phyloP scores from a whole-genome alignment of 2,797 vertebrate species.

The Myotis findleyi region DNA sequence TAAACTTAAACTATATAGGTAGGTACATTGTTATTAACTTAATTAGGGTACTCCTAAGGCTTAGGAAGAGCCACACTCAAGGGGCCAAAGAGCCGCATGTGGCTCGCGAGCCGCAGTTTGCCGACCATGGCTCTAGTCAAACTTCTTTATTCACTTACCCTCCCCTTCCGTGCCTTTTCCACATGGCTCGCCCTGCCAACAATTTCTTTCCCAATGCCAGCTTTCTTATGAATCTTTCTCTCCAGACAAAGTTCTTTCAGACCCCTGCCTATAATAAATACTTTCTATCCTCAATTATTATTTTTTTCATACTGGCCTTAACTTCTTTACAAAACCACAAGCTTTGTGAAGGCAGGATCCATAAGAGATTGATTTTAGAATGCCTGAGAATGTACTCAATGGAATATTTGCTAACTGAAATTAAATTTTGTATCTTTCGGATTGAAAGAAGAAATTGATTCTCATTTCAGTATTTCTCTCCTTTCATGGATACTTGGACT shows the following conservation, averaged over 20 bases:
- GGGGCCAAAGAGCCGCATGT: too few species aligned
- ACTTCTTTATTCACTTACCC: neutral
- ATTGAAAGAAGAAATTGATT: neutral
- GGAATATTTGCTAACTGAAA: neutral
- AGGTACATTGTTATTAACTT: too few species aligned
- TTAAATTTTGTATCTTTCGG: neutral
- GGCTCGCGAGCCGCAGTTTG: too few species aligned
- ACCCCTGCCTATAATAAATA: neutral
- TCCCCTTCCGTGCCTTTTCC: neutral
- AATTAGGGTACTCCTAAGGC: too few species aligned
- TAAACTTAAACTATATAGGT: too few species aligned
- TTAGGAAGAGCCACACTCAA: too few species aligned
- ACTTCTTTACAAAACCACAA: neutral
- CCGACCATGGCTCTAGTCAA: neutral
- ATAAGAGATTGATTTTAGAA: neutral
- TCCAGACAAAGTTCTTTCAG: neutral
- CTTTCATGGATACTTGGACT: neutral
- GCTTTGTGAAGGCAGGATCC: neutral
- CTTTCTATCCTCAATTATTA: neutral
- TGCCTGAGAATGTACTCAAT: neutral
- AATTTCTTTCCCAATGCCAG: neutral
- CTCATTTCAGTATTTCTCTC: neutral
- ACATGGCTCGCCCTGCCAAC: neutral
- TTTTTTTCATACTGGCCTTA: neutral
- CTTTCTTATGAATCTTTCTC: neutral